Evolutionary conservation across 23 tunicate species (phyloP), one percentile per base, ranked within the genome.

Genomic region (Halocynthia roretzi): DNA sequence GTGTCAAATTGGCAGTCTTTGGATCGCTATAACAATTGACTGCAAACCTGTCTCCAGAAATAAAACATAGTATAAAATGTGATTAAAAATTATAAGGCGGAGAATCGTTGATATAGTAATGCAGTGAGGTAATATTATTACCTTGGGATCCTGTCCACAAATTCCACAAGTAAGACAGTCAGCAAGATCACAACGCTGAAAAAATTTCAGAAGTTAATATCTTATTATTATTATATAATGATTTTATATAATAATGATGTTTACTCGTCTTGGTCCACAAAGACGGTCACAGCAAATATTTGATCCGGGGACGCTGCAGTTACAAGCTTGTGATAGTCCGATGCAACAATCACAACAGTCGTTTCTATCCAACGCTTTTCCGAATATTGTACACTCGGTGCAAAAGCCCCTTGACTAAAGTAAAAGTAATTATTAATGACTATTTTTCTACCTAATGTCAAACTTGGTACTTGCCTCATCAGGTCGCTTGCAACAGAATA

Each of bases 251-350:
- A 15, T 58, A 58, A 58, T 58, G 17, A 58, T 2, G 49, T 81
- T 66, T 69, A 89, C 96, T 56, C 68, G 61, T 74, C 96, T 77
- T 5, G 88, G 96, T 14, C 96, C 96, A 80, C 88, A 84, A 21
- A 89, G 61, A 40, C 85, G 56, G 66, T 89, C 96, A 75, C 88
- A 89, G 62, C 88, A 89, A 53, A 82, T 72, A 6, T 67, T 84
- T 15, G 87, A 54, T 10, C 77, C 85, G 40, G 96, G 96, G 12
- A 85, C 72, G 66, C 67, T 76, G 51, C 96, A 89, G 61, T 89
- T 78, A 49, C 96, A 89, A 50, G 76, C 52, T 69, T 89, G 87
- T n/a, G 96, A 88, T 63, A 82, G 61, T 49, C 65, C 52, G 11
- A 80, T 63, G 53, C 85, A 89, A 55, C 80, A 80, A 22, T 76